A percentile compares a stretch with the other conserved stretches of the same genome.
Conservation (phyloP, 2,888 invertebrate genomes). For the Criorhina ranunculi region DNA sequence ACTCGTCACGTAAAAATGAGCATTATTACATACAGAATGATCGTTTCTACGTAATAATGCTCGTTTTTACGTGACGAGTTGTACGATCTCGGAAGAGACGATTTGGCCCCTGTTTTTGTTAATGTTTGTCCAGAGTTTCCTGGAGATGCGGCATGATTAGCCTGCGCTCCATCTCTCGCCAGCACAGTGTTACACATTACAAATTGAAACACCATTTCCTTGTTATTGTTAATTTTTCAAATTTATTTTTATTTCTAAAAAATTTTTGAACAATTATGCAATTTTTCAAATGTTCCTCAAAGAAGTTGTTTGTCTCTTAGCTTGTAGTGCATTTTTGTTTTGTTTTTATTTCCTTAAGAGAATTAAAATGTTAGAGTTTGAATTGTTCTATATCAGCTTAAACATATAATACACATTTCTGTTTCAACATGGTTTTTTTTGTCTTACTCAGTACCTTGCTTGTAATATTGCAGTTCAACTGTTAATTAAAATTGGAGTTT, state of each 20-base stretch:
- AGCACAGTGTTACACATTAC: no score
- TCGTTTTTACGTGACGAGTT: no score
- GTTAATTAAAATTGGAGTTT: slow-evolving; percentile 75
- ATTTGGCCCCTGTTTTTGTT: no score
- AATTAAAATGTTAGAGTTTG: slow-evolving; percentile 14
- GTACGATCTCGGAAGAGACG: no score
- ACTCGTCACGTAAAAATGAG: no score
- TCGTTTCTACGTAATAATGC: no score
- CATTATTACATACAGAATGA: no score
- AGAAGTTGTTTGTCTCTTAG: slow-evolving; percentile 6
- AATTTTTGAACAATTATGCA: slow-evolving; percentile 23
- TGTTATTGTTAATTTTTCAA: slow-evolving; percentile 21
- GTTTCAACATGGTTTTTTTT: slow-evolving; percentile 38
- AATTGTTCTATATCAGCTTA: slow-evolving; percentile 22
- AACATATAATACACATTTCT: slow-evolving; percentile 9
- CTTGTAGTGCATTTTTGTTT: slow-evolving; percentile 8
- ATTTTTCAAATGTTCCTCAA: slow-evolving; percentile 10
- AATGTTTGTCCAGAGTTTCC: no score
- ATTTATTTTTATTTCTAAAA: slow-evolving; percentile 59
- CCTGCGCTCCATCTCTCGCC: no score
- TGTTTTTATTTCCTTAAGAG: slow-evolving; percentile 11
- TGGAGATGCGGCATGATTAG: no score
- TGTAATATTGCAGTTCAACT: slow-evolving; percentile 63
- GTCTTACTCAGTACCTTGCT: slow-evolving; percentile 63
- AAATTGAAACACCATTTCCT: neutral